Base-by-base conservation (phyloP, 2,888 invertebrate species). In the Chrysomela aeneicollis region DNA sequence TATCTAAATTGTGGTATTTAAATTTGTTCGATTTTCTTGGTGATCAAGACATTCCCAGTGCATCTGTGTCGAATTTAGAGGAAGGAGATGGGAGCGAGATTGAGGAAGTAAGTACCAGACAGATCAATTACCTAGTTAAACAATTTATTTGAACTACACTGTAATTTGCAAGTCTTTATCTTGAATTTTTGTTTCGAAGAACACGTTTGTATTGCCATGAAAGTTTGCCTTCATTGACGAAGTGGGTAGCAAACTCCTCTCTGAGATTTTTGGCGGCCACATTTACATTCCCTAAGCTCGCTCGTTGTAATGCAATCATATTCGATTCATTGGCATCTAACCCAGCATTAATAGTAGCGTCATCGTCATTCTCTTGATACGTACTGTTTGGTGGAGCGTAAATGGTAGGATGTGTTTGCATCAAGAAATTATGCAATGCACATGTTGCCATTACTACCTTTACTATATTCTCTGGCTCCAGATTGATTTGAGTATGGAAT, bases 391-490 rank as follows among this genome's bases (percentile, higher is more conserved):
- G 26, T 10, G 53, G 61, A 22, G 26, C 30, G 18, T 61, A 61
- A 17, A 47, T 42, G 17, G 19, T 53, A 9, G 17, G 1, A 3
- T 12, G 1, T 12, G 19, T 10, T 12, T 18, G 1, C 30, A 50
- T 64, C 26, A 60, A 35, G 54, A 47, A 64, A 51, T 60, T 64
- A 15, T 57, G 57, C 26, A 64, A 64, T 10, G 47, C 50, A 18
- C 54, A 50, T 42, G 47, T 21, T n/a, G 59, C 59, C 64, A 64
- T 60, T 17, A 64, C 60, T 10, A 57, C 52, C 15, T 26, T 22
- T 10, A 42, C 51, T 15, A 60, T 60, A 21, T 51, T 60, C 10
- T 57, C 22, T 8, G 46, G 30, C 0, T 51, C 57, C 9, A 64
- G 12, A 61, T 55, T 64, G 19, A 64, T 64, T 26, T 22, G 18